Evolutionary conservation across 2,113 vertebrate genomes (phyloP).

Genomic region (Triplophysa siluroides): DNA sequence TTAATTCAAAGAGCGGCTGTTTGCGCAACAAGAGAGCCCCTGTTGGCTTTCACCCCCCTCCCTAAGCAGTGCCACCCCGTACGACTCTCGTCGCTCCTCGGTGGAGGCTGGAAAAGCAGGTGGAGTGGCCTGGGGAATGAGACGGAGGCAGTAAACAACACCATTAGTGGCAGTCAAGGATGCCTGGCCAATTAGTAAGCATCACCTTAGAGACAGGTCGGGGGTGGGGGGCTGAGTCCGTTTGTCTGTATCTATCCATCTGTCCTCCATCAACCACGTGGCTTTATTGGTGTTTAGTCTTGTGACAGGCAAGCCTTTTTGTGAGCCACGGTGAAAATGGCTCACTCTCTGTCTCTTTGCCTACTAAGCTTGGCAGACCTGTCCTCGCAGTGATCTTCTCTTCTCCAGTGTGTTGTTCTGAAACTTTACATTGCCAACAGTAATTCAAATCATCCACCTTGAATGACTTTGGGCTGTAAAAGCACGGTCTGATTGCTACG

Average conservation of each 20-base stretch:
- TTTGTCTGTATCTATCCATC: slow-evolving; percentile 44
- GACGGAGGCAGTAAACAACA: slow-evolving; percentile 55
- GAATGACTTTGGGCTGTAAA: slow-evolving; percentile 24
- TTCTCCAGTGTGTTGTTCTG: slow-evolving; percentile 11
- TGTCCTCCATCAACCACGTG: slow-evolving; percentile 37
- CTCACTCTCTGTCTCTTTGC: slow-evolving; percentile 51
- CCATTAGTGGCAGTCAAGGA: slow-evolving; percentile 53
- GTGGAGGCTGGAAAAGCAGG: slow-evolving; percentile 49
- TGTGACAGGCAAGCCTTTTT: slow-evolving; percentile 27
- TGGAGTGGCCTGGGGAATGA: slow-evolving; percentile 51
- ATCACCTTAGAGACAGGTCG: slow-evolving; percentile 57
- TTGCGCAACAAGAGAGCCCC: slow-evolving; percentile 54
- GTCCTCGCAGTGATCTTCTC: slow-evolving; percentile 40
- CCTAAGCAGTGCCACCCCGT: slow-evolving; percentile 38
- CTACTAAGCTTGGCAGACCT: slow-evolving; percentile 38
- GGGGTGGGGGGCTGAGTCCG: slow-evolving; percentile 11
- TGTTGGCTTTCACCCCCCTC: slow-evolving; percentile 36
- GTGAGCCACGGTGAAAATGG: slow-evolving; percentile 51
- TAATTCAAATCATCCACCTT: background rate
- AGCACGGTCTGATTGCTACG: slow-evolving; percentile 15
- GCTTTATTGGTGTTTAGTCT: slow-evolving; percentile 20
- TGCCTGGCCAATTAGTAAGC: slow-evolving; percentile 53
- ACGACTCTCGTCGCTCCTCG: slow-evolving; percentile 32
- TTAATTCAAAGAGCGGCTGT: slow-evolving; percentile 59
- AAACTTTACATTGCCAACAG: slow-evolving; percentile 11